Conservation (phyloP, 2,888 invertebrate species). For the Polymixis flavicincta region DNA sequence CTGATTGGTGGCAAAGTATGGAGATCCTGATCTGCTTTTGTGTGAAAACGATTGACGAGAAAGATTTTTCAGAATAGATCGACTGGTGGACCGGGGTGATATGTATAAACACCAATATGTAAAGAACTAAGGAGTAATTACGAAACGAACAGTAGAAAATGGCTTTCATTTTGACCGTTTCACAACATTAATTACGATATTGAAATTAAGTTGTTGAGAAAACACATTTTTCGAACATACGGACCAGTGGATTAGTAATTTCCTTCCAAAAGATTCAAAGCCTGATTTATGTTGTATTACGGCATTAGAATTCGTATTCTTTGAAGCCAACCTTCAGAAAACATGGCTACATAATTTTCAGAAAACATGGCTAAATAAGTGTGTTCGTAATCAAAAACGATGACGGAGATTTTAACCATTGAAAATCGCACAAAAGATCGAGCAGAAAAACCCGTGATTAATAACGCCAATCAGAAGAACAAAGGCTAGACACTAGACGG, state of each 20-base stretch:
- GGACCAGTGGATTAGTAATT: too few species aligned
- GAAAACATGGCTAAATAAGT: not conserved
- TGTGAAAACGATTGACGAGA: not conserved
- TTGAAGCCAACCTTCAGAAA: not conserved
- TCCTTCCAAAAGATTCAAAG: too few species aligned
- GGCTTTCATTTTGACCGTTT: too few species aligned
- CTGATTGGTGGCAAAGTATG: not conserved
- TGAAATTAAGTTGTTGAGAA: too few species aligned
- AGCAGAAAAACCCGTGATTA: not conserved
- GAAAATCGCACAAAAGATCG: not conserved
- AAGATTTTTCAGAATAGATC: not conserved
- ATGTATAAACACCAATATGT: not conserved
- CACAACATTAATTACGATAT: too few species aligned
- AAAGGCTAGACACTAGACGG: not conserved
- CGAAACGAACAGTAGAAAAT: too few species aligned
- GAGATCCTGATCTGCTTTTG: not conserved
- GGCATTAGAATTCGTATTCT: not conserved
- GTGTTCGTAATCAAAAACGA: not conserved
- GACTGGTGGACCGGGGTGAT: not conserved
- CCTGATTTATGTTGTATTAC: too few species aligned
- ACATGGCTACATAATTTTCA: too few species aligned
- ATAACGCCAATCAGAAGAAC: not conserved
- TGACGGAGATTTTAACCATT: not conserved
- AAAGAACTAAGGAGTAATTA: too few species aligned
- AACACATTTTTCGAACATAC: too few species aligned